Evolutionary conservation across 2,797 vertebrate species (phyloP).

Genomic region (Phaenicophaeus curvirostris): DNA sequence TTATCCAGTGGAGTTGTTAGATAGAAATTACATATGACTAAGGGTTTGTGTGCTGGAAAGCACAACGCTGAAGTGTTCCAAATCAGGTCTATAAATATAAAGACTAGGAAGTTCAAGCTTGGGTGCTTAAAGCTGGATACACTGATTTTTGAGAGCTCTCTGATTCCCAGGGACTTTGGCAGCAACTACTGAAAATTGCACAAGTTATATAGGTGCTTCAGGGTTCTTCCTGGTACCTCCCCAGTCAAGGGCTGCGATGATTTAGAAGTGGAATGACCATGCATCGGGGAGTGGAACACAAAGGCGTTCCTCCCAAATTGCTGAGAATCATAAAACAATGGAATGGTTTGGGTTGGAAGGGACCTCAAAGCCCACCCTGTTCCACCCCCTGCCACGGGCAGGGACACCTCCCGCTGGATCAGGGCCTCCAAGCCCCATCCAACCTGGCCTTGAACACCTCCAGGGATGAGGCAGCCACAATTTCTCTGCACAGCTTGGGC

Average conservation of each 20-base stretch:
- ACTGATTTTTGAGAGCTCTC: neutral
- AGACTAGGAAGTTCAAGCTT: neutral
- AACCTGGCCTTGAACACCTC: too few relatives aligned
- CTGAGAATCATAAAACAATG: neutral
- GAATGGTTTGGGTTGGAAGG: too few relatives aligned
- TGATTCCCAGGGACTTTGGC: neutral
- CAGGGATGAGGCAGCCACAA: too few relatives aligned
- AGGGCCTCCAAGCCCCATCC: too few relatives aligned
- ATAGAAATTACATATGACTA: slow-evolving; percentile 9
- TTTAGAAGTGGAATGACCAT: rapidly evolving
- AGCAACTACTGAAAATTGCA: neutral
- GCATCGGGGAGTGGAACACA: rapidly evolving
- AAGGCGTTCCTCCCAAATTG: neutral
- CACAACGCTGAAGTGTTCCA: neutral
- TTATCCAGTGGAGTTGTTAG: neutral
- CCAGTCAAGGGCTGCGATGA: rapidly evolving
- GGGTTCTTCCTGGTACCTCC: neutral
- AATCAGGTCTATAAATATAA: neutral
- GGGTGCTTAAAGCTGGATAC: neutral
- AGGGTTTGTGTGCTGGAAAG: neutral
- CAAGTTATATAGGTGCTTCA: neutral
- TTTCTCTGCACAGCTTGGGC: too few relatives aligned
- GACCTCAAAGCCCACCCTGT: too few relatives aligned
- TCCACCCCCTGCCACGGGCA: too few relatives aligned
- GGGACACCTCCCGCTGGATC: too few relatives aligned